Evolutionary conservation across 2,888 invertebrate species (phyloP), one percentile per base, ranked within the genome.

Genomic region (Synanthedon vespiformis): DNA sequence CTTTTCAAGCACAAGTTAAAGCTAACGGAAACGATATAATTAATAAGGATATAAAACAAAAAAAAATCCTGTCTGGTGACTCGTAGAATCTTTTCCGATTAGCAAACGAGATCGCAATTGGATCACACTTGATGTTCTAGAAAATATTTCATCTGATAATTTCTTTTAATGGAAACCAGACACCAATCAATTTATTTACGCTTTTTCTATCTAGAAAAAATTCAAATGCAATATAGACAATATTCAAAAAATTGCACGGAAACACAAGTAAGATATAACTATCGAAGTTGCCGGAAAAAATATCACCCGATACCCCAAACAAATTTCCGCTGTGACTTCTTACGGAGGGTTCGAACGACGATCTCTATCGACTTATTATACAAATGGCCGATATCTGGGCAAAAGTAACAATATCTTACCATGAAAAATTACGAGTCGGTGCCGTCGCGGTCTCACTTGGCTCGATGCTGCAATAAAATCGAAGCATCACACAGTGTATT

Each of bases 331-430:
- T 58, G 63, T 62, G 63, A 67, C 65, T 66, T 66, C 70, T 69
- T 74, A 74, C 70, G 65, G 68, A 64, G 70, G 68, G 61, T 66
- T 66, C 64, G 61, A 77, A 74, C 69, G 75, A 68, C 75, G 74
- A 77, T 74, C 67, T 65, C 75, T 73, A 82, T 83, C 76, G 81
- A 70, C 77, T 77, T 81, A 84, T 83, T 82, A 83, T 82, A 82
- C 81, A 80, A 83, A 82, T 72, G 65, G 77, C 68, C 67, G 70
- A 74, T 78, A 80, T 79, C 75, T 75, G 75, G 72, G 68, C 68
- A 68, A 70, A 66, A 70, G 68, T 74, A 71, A 75, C 74, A 77
- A 74, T 80, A 79, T 76, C 74, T 78, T 76, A 74, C 74, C 71
- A 74, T 73, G 71, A 74, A 74, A 72, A 77, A 79, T 78, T 77